A percentile compares a stretch with the other conserved stretches of the same genome.
Evolutionary conservation across 2,113 vertebrate species (phyloP).

Genomic region (Aegotheles bennettii): DNA sequence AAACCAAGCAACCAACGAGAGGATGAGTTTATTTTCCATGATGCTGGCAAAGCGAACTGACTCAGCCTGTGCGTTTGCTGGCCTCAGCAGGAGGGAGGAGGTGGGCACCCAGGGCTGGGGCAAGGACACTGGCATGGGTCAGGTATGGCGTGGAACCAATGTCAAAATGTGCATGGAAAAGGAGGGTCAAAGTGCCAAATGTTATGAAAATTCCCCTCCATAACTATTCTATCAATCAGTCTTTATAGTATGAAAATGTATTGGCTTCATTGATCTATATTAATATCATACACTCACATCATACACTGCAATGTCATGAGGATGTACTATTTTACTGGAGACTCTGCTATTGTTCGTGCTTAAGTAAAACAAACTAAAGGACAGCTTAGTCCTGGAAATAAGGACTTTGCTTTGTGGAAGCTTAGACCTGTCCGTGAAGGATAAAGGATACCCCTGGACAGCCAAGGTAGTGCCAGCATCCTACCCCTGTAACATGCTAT

Average conservation of each 20-base stretch:
- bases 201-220: neutral
- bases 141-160: rapidly evolving
- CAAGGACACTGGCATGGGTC: neutral
- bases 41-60: neutral
- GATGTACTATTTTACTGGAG: neutral
- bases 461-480: neutral
- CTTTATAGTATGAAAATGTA: neutral
- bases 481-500: neutral
- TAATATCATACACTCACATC: neutral
- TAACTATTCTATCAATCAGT: neutral
- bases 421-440: neutral
- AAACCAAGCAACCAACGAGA: neutral
- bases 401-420: neutral
- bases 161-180: neutral
- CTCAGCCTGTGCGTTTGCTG: neutral
- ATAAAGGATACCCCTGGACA: neutral
- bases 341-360: neutral
- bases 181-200: neutral
- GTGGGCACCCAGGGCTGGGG: neutral
- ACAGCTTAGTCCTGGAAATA: neutral
- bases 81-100: neutral
- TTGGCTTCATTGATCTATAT: neutral
- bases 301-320: neutral
- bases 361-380: neutral
- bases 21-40: neutral